Evolutionary conservation across 2,797 vertebrate species (phyloP).

Genomic region (Aulostomus chinensis): DNA sequence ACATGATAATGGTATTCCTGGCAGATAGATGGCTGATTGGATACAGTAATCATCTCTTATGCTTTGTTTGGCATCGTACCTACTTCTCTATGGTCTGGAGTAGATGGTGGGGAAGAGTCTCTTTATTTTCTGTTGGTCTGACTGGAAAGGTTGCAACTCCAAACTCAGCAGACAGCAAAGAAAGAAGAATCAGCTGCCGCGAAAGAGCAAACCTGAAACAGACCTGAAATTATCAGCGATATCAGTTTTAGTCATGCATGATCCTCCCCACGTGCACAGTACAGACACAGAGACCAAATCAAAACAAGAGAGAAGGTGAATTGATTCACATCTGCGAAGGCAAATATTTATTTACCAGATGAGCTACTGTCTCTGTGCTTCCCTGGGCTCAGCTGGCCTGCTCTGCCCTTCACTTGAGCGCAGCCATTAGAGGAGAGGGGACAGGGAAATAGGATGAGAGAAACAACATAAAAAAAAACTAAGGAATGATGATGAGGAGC

Average conservation of each 20-base stretch:
- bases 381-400: conserved; percentile 60
- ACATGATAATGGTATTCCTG: conserved; percentile 61
- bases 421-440: conserved; percentile 44
- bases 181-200: too few species aligned
- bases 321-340: conserved; percentile 65
- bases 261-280: not conserved
- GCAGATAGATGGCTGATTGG: conserved; percentile 62
- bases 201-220: too few species aligned
- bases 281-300: conserved; percentile 32
- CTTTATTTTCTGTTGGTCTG: conserved; percentile 3
- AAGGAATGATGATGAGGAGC: conserved; percentile 29
- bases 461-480: conserved; percentile 16
- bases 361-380: conserved; percentile 53
- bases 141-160: too few species aligned
- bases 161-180: too few species aligned
- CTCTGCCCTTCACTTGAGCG: conserved; percentile 65
- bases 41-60: conserved; percentile 50
- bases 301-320: conserved; percentile 53
- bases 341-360: conserved; percentile 75
- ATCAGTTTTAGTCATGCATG: conserved; percentile 13
- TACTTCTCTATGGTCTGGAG: conserved; percentile 31
- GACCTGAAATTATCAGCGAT: conserved; percentile 23
- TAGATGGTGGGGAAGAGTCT: conserved; percentile 24
- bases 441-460: conserved; percentile 4
- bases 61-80: conserved; percentile 46